A percentile compares a stretch with the other conserved stretches of the same genome.
phyloP scores from a whole-genome alignment of 1,140 invertebrate genomes.

The Hycleus cichorii region DNA sequence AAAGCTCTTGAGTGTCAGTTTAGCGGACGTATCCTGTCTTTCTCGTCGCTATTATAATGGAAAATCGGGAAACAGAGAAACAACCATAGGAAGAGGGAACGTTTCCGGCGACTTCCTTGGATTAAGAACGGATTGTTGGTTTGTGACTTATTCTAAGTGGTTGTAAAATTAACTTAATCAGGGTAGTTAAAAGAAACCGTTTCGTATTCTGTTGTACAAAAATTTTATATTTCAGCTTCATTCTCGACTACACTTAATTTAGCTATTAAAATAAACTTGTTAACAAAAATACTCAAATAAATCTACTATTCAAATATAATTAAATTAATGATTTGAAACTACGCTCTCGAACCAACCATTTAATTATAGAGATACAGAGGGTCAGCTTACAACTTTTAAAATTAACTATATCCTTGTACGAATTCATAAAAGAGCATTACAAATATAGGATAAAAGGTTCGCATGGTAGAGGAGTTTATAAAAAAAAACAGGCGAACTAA shows the following conservation, averaged over 20 bases:
- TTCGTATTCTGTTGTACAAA: constrained; percentile 9
- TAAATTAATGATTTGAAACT: no score
- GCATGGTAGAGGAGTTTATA: constrained; percentile 19
- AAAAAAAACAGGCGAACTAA: neutral
- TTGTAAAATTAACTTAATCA: constrained; percentile 32
- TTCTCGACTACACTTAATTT: neutral
- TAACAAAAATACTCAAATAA: no score
- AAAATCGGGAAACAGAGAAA: constrained; percentile 16
- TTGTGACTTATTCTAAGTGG: constrained; percentile 25
- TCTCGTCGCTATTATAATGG: neutral
- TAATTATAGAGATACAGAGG: no score
- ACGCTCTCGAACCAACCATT: constrained; percentile 1
- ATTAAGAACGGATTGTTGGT: constrained; percentile 28
- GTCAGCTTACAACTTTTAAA: no score
- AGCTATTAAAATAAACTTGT: no score
- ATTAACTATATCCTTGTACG: no score
- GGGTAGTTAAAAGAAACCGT: constrained; percentile 28
- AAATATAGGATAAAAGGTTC: neutral
- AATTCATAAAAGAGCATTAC: no score
- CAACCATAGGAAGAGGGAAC: constrained; percentile 8
- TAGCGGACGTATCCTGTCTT: constrained; percentile 6
- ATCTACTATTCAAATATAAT: no score
- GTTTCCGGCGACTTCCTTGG: constrained; percentile 10
- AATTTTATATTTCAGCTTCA: constrained; percentile 18
- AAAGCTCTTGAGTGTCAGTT: constrained; percentile 1